Evolutionary conservation across 2,797 vertebrate species (phyloP), one percentile per base, ranked within the genome.

Genomic region (Acanthurus tractus): DNA sequence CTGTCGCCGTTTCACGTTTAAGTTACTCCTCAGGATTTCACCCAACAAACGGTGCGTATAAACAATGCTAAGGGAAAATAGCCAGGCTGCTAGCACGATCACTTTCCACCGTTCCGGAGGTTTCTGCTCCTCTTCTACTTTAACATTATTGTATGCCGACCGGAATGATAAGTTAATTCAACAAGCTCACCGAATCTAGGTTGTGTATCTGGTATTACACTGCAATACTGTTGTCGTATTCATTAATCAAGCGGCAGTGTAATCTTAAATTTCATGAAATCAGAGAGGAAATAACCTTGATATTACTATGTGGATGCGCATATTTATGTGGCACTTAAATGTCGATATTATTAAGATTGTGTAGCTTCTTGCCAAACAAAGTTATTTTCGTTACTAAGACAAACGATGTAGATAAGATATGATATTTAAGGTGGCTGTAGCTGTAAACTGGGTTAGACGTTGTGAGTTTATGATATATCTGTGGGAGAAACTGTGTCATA

Each of bases 71-170:
- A 40, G 10, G 11, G 38, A 40, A 79, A 86, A 76, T 93, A 93
- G 92, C 91, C 69, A 11, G n/a, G 65, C 70, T 71, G 92, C 90
- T 93, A 93, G 73, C 89, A 56, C 65, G 59, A 62, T 22, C 80
- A 82, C 81, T 88, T 82, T 79, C 56, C 34, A 50, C 5, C 49
- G 17, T 15, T 34, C 20, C 53, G 29, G 79, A 81, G 61, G 61
- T 23, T 54, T 52, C 76, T 75, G 52, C 50, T 85, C 49, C 40
- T 58, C 58, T 20, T 53, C 49, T 49, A 54, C 56, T 70, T 64
- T 0, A 58, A 52, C 52, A 13, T 76, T 50, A n/a, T 13, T 62
- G 45, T 18, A 1, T 57, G 53, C 58, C 23, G 15, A 48, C 40
- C 49, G 45, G 18, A 52, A 10, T 46, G 66, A n/a, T 62, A 83